These are phyloP conservation scores for Sphaerophoria taeniata DNA, from an alignment of 2,888 invertebrate species.

Conservation along the genomic window DNA sequence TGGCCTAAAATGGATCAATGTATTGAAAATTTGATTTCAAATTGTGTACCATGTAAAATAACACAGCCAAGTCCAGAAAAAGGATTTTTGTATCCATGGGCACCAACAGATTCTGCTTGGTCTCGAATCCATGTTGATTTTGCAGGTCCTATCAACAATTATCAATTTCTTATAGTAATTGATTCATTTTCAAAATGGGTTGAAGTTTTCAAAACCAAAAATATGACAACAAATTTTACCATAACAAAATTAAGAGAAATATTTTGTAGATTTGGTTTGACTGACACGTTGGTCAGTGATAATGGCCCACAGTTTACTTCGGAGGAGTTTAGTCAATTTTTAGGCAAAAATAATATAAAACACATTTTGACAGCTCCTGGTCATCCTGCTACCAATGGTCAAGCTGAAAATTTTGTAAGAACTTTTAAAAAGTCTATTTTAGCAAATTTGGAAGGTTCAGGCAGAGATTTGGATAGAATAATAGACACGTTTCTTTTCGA, in stretches of 20 bases:
- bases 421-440: conserved; percentile 47
- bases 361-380: no score
- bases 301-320: conserved; percentile 65
- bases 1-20: conserved; percentile 8
- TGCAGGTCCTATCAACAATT: conserved; percentile 62
- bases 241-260: conserved; percentile 57
- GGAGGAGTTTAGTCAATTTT: conserved; percentile 41
- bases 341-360: conserved; percentile 34
- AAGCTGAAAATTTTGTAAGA: no score
- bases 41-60: no score
- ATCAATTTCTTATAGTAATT: conserved; percentile 56
- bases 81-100: conserved; percentile 53
- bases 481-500: conserved; percentile 19
- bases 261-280: conserved; percentile 61
- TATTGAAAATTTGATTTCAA: conserved; percentile 29
- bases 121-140: conserved; percentile 60
- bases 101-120: conserved; percentile 43
- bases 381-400: no score
- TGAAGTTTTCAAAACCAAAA: conserved; percentile 67
- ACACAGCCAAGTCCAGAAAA: conserved; percentile 45
- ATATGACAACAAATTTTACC: conserved; percentile 54
- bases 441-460: conserved; percentile 22
- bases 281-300: conserved; percentile 61
- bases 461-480: background rate
- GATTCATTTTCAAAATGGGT: conserved; percentile 70